phyloP scores from a whole-genome alignment of 37 sponge, comb jelly and placozoan species.

The Axinella damicornis region DNA sequence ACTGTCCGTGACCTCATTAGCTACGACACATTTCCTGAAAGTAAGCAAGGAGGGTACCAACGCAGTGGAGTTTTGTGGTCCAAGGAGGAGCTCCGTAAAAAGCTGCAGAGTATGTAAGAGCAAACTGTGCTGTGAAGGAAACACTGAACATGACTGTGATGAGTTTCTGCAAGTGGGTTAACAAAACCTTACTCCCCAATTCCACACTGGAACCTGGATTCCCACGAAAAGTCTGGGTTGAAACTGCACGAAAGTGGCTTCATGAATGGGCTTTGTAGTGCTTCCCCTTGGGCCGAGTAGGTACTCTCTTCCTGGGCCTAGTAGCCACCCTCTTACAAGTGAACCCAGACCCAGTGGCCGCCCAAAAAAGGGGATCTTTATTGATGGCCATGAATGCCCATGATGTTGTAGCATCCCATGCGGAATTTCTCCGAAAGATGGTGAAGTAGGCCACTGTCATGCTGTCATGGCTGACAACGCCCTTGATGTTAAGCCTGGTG shows the following conservation, averaged over 20 bases:
- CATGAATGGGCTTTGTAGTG: conserved; percentile 46
- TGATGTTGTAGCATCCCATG: conserved; percentile 40
- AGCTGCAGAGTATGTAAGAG: conserved; percentile 24
- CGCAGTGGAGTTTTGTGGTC: conserved; percentile 36
- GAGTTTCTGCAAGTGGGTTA: conserved; percentile 48
- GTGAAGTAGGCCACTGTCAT: conserved; percentile 26
- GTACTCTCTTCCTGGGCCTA: no score
- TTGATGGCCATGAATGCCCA: conserved; percentile 61
- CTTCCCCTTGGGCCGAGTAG: background rate
- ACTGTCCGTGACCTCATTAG: conserved; percentile 22
- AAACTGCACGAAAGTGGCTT: conserved; percentile 46
- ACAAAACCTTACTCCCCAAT: conserved; percentile 11
- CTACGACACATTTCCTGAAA: conserved; percentile 26
- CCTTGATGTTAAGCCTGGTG: no score
- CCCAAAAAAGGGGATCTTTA: conserved; percentile 42
- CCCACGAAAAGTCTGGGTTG: conserved; percentile 23
- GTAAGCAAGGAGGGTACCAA: conserved; percentile 34
- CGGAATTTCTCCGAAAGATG: conserved; percentile 40
- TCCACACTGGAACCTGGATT: conserved; percentile 37
- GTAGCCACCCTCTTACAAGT: no score
- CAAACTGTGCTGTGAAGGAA: conserved; percentile 42
- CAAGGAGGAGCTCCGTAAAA: conserved; percentile 22
- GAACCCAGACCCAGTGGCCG: no score
- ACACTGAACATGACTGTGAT: conserved; percentile 32
- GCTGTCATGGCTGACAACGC: no score